A percentile compares a stretch with the other conserved stretches of the same genome.
Conservation (phyloP, 2,888 invertebrate genomes). For the Crossocerus cetratus region DNA sequence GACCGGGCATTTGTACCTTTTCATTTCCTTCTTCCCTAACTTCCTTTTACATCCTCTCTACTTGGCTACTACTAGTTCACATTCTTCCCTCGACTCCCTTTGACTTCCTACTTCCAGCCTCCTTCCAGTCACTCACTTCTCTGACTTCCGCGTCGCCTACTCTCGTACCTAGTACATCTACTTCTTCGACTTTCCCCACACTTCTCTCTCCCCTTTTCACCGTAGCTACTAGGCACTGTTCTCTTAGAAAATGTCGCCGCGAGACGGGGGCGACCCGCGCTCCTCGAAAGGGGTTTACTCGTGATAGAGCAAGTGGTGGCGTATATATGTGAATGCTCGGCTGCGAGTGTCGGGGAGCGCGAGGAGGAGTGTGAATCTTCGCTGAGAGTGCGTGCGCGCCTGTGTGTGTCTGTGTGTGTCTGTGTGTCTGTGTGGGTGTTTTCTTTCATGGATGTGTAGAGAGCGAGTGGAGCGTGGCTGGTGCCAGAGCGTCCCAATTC, state of each 20-base stretch:
- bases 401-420: neutral
- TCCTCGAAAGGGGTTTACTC: constrained; percentile 34
- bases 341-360: neutral
- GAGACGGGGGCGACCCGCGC: constrained; percentile 32
- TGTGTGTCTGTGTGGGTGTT: constrained; percentile 10
- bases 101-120: neutral
- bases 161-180: neutral
- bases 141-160: neutral
- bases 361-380: neutral
- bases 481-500: constrained; percentile 18
- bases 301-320: constrained; percentile 7
- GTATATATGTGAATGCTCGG: too few relatives aligned
- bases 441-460: constrained; percentile 14
- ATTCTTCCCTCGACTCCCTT: neutral
- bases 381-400: neutral
- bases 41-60: neutral
- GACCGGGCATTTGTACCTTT: constrained; percentile 56
- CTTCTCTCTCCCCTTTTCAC: constrained; percentile 19
- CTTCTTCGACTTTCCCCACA: constrained; percentile 15
- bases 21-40: constrained; percentile 21
- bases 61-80: neutral
- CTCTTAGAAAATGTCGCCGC: constrained; percentile 44
- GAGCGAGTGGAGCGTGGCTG: constrained; percentile 2
- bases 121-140: constrained; percentile 1
- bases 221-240: constrained; percentile 20